phyloP scores from a whole-genome alignment of 2,888 invertebrate species.

The Agrotis segetum region DNA sequence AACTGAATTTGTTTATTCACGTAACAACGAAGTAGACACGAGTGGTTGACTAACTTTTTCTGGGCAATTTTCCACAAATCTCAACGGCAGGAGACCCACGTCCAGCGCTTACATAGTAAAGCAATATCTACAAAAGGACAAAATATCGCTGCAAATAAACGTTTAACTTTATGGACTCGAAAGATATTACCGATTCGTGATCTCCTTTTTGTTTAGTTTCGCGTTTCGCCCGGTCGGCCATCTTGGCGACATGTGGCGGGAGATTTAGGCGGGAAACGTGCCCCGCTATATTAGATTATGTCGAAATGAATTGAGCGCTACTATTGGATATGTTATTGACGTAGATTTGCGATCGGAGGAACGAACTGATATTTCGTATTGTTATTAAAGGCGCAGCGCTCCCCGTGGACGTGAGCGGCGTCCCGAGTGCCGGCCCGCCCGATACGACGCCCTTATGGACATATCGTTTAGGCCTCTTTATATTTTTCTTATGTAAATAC shows the following conservation, averaged over 20 bases:
- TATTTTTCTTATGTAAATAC: slow-evolving; percentile 91
- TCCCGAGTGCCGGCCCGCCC: slow-evolving; percentile 77
- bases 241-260: slow-evolving; percentile 91
- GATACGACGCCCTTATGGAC: slow-evolving; percentile 87
- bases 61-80: slow-evolving; percentile 63
- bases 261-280: slow-evolving; percentile 91
- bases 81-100: slow-evolving; percentile 65
- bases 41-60: slow-evolving; percentile 48
- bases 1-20: slow-evolving; percentile 58
- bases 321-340: slow-evolving; percentile 91
- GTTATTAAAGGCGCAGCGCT: slow-evolving; percentile 88
- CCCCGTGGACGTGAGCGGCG: slow-evolving; percentile 84
- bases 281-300: slow-evolving; percentile 90
- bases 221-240: slow-evolving; percentile 88
- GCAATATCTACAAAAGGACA: slow-evolving; percentile 90
- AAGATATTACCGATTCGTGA: slow-evolving; percentile 91
- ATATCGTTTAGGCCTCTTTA: slow-evolving; percentile 91
- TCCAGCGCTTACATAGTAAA: slow-evolving; percentile 82
- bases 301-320: slow-evolving; percentile 90
- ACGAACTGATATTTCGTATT: slow-evolving; percentile 91
- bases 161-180: slow-evolving; percentile 91
- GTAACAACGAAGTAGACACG: slow-evolving; percentile 42
- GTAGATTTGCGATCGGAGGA: slow-evolving; percentile 91
- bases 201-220: slow-evolving; percentile 90
- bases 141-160: slow-evolving; percentile 91